Evolutionary conservation across 2,888 invertebrate species (phyloP), one percentile per base, ranked within the genome.

Genomic region (Acheta domesticus): DNA sequence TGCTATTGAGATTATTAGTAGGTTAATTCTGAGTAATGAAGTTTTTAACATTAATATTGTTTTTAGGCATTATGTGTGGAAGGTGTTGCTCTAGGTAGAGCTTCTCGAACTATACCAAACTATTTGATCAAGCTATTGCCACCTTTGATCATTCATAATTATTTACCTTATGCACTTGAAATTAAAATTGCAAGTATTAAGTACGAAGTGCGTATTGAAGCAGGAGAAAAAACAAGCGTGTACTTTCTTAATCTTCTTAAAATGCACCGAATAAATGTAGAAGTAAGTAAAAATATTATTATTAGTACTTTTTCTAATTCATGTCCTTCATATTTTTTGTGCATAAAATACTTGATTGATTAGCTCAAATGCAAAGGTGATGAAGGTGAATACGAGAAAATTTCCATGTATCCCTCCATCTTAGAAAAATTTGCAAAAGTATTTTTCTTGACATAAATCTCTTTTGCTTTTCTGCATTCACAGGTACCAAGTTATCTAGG

Each of bases 61-160:
- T 77, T 76, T 2, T 78, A 81, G 79, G 82, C 81, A 12, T 49
- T 83, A 50, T 82, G 82, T 77, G 73, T 76, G 21, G 81, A 84
- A 77, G 84, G 84, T 77, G 82, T 81, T 5, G 81, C 83, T 74
- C 78, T 84, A 20, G 83, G 86, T 75, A 87, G 87, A 82, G 85
- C 87, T 14, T 87, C 87, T 1, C 87, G 90, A 3, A 86, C 90
- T 0, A 91, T 93, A 77, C 95, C 95, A 0, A 93, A 94, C 86
- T 93, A 93, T 85, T 86, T 92, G 11, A 89, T 95, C 77, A 90
- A 91, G 74, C 88, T 95, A n/a, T 86, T 93, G 77, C 93, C 95
- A 0, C 93, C 95, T 0, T 87, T 95, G 23, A 89, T 92, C 11
- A 87, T 95, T 19, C 92, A 93, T 87, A 95, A 95, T 86, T 91